A percentile compares a stretch with the other conserved stretches of the same genome.
phyloP scores from a whole-genome alignment of 2,113 vertebrate species.

The Dolichallabes microphthalmus region DNA sequence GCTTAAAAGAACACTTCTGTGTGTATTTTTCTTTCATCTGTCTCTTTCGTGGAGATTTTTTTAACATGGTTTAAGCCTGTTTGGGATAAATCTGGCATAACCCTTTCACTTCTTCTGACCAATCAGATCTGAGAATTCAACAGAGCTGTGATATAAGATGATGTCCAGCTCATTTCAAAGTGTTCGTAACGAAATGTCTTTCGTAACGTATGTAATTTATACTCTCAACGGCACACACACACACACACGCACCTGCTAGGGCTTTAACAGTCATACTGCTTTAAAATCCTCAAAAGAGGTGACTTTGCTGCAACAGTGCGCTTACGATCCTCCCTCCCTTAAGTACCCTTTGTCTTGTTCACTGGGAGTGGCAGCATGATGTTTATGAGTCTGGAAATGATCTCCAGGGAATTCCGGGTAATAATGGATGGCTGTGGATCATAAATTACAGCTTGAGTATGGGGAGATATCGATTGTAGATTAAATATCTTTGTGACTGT shows the following conservation, averaged over 20 bases:
- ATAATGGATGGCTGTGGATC: background rate
- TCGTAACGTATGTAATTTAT: background rate
- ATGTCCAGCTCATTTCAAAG: background rate
- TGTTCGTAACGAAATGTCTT: background rate
- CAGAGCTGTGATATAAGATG: background rate
- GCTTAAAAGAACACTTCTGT: background rate
- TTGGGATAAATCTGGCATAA: background rate
- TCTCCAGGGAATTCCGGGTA: slow-evolving; percentile 20
- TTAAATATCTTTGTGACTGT: background rate
- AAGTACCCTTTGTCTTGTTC: background rate
- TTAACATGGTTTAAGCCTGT: background rate
- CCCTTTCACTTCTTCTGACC: background rate
- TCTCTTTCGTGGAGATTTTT: background rate
- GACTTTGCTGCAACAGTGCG: background rate
- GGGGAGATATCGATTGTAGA: background rate
- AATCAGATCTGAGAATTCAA: background rate
- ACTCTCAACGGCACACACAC: background rate
- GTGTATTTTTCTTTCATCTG: background rate
- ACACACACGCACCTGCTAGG: background rate
- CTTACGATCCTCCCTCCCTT: background rate
- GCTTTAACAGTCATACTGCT: background rate
- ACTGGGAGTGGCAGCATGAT: slow-evolving; percentile 8
- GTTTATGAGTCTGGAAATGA: slow-evolving; percentile 7
- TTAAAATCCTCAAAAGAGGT: background rate
- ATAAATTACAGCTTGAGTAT: background rate